Evolutionary conservation across 2,888 invertebrate species (phyloP).

Genomic region (Acleris literana): DNA sequence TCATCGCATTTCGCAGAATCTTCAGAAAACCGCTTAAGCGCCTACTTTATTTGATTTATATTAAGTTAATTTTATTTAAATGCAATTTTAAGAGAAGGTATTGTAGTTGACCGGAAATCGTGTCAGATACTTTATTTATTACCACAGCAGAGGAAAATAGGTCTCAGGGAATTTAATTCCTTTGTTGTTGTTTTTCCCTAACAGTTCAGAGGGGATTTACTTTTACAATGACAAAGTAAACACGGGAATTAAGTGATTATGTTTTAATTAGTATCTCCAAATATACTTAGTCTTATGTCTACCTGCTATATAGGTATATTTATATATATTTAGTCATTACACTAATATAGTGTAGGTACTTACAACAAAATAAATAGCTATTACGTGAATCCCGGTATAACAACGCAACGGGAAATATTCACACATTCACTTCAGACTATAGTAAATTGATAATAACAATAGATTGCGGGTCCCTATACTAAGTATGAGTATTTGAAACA

Average conservation of each 20-base stretch:
- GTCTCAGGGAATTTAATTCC: background rate
- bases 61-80: too few relatives aligned
- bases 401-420: constrained; percentile 20
- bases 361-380: constrained; percentile 57
- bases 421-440: constrained; percentile 33
- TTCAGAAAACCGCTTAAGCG: too few relatives aligned
- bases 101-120: too few relatives aligned
- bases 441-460: constrained; percentile 28
- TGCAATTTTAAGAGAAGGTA: too few relatives aligned
- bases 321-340: constrained; percentile 64
- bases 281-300: constrained; percentile 58
- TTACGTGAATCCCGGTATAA: constrained; percentile 21
- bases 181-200: background rate
- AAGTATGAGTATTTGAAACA: constrained; percentile 74
- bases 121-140: too few relatives aligned
- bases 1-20: too few relatives aligned
- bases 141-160: background rate
- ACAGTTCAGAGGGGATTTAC: background rate
- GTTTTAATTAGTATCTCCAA: constrained; percentile 62
- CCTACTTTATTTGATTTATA: too few relatives aligned
- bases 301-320: constrained; percentile 47
- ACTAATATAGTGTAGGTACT: constrained; percentile 81
- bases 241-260: constrained; percentile 50
- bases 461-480: constrained; percentile 53
- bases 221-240: constrained; percentile 24